phyloP scores from a whole-genome alignment of 1,140 invertebrate species.

The Epicauta chinensis region DNA sequence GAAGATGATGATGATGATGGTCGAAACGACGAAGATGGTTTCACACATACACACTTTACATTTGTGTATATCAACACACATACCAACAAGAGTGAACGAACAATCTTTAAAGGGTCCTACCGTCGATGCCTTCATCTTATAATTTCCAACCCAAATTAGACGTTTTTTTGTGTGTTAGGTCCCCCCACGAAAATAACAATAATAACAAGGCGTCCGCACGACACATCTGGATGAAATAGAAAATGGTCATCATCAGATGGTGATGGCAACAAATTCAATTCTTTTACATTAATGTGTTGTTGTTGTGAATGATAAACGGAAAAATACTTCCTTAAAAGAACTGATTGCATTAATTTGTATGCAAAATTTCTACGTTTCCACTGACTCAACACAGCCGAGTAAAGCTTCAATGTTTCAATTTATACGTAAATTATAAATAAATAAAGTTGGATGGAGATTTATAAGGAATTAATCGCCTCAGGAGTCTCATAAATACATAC shows the following conservation, averaged over 20 bases:
- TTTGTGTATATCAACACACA: no score
- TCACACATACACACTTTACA: no score
- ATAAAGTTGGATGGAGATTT: no score
- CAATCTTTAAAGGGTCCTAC: slow-evolving; percentile 12
- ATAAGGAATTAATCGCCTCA: neutral
- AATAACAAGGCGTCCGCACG: slow-evolving; percentile 24
- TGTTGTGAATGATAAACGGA: no score
- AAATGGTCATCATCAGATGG: slow-evolving; percentile 16
- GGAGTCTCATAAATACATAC: slow-evolving; percentile 10
- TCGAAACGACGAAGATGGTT: neutral
- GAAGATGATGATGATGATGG: slow-evolving; percentile 17
- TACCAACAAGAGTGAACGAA: slow-evolving; percentile 3
- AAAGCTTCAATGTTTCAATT: no score
- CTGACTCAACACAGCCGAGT: no score
- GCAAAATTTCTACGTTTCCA: no score
- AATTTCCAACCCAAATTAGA: slow-evolving; percentile 24
- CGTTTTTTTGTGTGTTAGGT: slow-evolving; percentile 7
- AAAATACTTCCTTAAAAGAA: no score
- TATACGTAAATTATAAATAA: no score
- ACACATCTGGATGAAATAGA: slow-evolving; percentile 26
- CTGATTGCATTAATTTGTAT: no score
- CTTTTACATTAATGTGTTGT: no score
- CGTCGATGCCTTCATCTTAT: slow-evolving; percentile 15
- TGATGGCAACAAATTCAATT: no score
- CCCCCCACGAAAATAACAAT: neutral